These are phyloP conservation scores for Agrilus planipennis DNA, from an alignment of 1,140 invertebrate genomes.

Conservation along the genomic window DNA sequence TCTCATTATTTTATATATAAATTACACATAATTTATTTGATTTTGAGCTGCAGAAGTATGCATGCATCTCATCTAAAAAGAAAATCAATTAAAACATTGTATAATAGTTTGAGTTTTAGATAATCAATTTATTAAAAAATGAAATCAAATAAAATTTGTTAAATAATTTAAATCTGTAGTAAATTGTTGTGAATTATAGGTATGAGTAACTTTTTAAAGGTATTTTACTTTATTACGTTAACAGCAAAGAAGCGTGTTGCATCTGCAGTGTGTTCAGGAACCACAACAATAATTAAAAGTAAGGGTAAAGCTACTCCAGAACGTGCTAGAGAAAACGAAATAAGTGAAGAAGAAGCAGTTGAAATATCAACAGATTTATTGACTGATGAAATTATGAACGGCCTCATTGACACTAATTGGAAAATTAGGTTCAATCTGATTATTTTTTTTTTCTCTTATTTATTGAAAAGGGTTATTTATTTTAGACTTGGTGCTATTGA, in stretches of 20 bases:
- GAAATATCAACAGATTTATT: slow-evolving; percentile 53
- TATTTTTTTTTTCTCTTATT: neutral
- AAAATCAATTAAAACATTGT: too few species aligned
- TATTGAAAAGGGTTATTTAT: neutral
- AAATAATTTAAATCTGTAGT: too few species aligned
- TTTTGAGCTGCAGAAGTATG: too few species aligned
- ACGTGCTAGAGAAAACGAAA: slow-evolving; percentile 40
- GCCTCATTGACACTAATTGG: slow-evolving; percentile 71
- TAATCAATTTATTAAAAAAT: too few species aligned
- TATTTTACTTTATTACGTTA: too few species aligned
- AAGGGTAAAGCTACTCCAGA: slow-evolving; percentile 23
- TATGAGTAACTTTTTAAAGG: too few species aligned
- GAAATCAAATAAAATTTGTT: too few species aligned
- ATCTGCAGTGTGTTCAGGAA: slow-evolving; percentile 23
- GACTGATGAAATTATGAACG: slow-evolving; percentile 47
- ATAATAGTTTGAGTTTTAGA: too few species aligned
- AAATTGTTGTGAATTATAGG: too few species aligned
- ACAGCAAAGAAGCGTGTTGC: slow-evolving; percentile 30
- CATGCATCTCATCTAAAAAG: too few species aligned
- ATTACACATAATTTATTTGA: too few species aligned
- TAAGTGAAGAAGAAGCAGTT: slow-evolving; percentile 56
- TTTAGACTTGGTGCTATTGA: slow-evolving; percentile 57
- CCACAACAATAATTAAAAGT: slow-evolving; percentile 28
- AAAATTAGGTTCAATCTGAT: slow-evolving; percentile 49
- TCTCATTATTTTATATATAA: too few species aligned